phyloP scores from a whole-genome alignment of 2,113 vertebrate genomes.

The Fulica atra region DNA sequence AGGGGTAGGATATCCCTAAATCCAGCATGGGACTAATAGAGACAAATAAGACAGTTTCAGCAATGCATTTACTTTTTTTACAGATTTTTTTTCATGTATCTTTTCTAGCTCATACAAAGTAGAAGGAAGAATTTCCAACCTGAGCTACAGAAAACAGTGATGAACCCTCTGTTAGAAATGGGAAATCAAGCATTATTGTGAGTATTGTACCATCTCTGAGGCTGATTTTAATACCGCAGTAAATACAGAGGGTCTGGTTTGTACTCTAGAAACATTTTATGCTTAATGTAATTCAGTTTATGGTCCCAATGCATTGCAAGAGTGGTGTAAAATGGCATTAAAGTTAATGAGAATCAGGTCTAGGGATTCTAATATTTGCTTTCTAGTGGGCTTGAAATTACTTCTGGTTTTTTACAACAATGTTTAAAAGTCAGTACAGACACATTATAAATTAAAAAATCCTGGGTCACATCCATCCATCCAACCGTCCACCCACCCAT shows the following conservation, averaged over 20 bases:
- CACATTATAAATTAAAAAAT: neutral
- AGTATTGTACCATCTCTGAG: neutral
- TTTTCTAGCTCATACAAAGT: neutral
- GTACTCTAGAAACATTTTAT: neutral
- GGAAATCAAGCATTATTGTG: neutral
- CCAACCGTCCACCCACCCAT: neutral
- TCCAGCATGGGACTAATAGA: fast-evolving
- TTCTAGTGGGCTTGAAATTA: constrained; percentile 1
- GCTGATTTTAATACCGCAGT: neutral
- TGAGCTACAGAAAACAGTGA: neutral
- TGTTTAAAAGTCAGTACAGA: constrained; percentile 21
- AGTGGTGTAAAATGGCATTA: constrained; percentile 26
- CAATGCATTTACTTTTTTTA: neutral
- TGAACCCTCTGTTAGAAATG: neutral
- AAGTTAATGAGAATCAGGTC: constrained; percentile 50
- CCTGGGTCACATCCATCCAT: neutral
- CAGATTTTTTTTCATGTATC: neutral
- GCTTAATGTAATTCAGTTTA: constrained; percentile 34
- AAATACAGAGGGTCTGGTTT: neutral
- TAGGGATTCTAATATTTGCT: constrained; percentile 34
- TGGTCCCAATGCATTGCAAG: neutral
- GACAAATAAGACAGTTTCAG: neutral
- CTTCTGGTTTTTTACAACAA: neutral
- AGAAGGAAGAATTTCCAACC: neutral
- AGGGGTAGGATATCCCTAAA: neutral